Conservation (phyloP, 2,888 invertebrate genomes). For the Dascillus cervinus region DNA sequence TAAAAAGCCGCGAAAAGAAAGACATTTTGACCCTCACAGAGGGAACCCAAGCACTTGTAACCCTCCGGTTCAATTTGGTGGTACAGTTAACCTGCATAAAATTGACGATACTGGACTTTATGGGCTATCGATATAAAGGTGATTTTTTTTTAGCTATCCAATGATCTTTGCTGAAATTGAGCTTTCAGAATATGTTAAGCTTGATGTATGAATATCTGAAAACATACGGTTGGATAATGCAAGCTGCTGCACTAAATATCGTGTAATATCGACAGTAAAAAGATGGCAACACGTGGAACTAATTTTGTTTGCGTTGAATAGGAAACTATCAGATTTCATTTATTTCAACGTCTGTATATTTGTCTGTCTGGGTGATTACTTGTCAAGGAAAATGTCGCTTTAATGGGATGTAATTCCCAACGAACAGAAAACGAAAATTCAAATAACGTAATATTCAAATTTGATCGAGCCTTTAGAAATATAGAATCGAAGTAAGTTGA, state of each 20-base stretch:
- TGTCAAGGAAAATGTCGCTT: too few relatives aligned
- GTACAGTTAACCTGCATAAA: constrained; percentile 32
- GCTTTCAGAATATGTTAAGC: constrained; percentile 26
- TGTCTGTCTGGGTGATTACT: too few relatives aligned
- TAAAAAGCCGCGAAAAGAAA: constrained; percentile 38
- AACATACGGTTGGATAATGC: constrained; percentile 27
- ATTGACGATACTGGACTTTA: constrained; percentile 21
- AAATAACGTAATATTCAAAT: too few relatives aligned
- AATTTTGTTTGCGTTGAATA: too few relatives aligned
- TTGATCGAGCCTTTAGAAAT: too few relatives aligned
- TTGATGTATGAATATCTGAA: constrained; percentile 33
- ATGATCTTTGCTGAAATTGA: constrained; percentile 31
- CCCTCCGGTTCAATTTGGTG: constrained; percentile 35
- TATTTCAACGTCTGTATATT: too few relatives aligned
- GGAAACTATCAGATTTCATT: too few relatives aligned
- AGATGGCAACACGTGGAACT: too few relatives aligned
- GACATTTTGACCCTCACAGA: constrained; percentile 33
- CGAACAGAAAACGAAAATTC: too few relatives aligned
- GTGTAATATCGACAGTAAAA: constrained; percentile 21
- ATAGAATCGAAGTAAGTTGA: too few relatives aligned
- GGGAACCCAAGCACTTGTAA: constrained; percentile 25
- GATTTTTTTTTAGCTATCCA: constrained; percentile 18
- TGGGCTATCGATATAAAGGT: constrained; percentile 14
- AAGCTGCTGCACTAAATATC: constrained; percentile 16
- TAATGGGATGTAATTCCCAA: too few relatives aligned